phyloP scores from a whole-genome alignment of 2,888 invertebrate genomes.

The Phasia obesa region DNA sequence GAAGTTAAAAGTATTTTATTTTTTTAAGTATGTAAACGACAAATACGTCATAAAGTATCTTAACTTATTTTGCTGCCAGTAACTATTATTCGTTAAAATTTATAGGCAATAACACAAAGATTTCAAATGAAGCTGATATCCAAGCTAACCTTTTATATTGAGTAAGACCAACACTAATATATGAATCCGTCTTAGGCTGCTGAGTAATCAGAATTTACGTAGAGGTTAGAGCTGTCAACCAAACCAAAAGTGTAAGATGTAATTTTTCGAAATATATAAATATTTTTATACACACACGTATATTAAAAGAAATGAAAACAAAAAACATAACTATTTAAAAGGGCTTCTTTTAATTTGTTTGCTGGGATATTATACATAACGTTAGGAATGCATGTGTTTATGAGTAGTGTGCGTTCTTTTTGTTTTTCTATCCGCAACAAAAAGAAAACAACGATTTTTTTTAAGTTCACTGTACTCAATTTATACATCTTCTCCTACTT shows the following conservation, averaged over 20 bases:
- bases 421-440: slow-evolving; percentile 30
- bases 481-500: slow-evolving; percentile 46
- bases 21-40: no score
- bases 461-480: slow-evolving; percentile 64
- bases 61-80: slow-evolving; percentile 16
- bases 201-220: no score
- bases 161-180: no score
- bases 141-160: background rate
- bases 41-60: slow-evolving; percentile 17
- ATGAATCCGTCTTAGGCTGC: no score
- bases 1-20: no score
- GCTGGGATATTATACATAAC: slow-evolving; percentile 11
- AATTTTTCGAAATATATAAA: no score
- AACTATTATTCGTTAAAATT: slow-evolving; percentile 3
- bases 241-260: no score
- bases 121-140: background rate
- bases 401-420: slow-evolving; percentile 7
- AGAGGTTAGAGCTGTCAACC: no score
- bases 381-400: background rate
- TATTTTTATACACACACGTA: no score
- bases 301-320: no score
- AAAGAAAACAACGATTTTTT: slow-evolving; percentile 49
- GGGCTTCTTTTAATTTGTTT: background rate
- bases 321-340: no score
- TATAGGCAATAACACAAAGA: background rate